Conservation (phyloP, 1,140 invertebrate genomes). For the Drosophila chauvacae region DNA sequence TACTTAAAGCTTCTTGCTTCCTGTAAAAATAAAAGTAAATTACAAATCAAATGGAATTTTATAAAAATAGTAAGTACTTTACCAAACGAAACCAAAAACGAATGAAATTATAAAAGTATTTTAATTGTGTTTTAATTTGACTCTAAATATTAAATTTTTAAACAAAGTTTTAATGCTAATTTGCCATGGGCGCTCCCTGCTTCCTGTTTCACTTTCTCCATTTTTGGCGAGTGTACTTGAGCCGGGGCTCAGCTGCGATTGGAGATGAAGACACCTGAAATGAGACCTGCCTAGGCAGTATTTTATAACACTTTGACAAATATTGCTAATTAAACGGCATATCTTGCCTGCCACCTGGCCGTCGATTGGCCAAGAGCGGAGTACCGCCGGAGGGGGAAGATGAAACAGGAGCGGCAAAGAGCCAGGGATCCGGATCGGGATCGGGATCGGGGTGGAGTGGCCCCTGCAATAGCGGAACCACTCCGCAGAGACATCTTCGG, state of each 20-base stretch:
- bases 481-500: slow-evolving; percentile 55
- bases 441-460: not conserved
- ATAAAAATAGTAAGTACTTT: not conserved
- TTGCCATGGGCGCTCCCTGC: not conserved
- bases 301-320: slow-evolving; percentile 71
- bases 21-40: not conserved
- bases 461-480: slow-evolving; percentile 52
- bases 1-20: no score
- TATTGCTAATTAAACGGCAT: slow-evolving; percentile 73
- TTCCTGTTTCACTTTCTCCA: slow-evolving; percentile 1
- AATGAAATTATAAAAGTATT: not conserved
- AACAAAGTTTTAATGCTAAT: no score
- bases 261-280: slow-evolving; percentile 68
- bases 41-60: not conserved
- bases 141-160: no score
- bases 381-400: not conserved
- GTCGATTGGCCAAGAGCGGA: slow-evolving; percentile 33
- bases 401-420: slow-evolving; percentile 1
- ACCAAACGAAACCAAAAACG: not conserved
- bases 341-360: slow-evolving; percentile 37
- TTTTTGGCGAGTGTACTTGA: slow-evolving; percentile 45
- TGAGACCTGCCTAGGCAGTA: slow-evolving; percentile 51
- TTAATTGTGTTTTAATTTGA: not conserved
- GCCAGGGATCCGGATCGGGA: slow-evolving; percentile 1
- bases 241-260: slow-evolving; percentile 29